These are phyloP conservation scores for Brachionus koreanus DNA, from an alignment of 1,140 invertebrate species.

Conservation along the genomic window DNA sequence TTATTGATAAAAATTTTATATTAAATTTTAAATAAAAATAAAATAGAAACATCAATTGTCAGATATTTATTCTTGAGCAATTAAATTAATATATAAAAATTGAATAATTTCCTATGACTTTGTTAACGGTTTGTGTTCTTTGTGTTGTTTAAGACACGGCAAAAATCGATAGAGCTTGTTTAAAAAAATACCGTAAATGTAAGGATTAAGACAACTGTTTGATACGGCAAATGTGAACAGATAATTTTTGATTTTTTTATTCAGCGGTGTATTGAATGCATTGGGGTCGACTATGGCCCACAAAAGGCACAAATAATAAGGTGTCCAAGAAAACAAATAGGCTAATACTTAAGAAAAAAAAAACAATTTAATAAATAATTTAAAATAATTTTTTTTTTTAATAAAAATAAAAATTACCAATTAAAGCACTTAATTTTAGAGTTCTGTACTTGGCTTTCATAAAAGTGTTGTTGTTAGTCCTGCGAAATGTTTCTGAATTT, in stretches of 20 bases:
- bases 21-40: background rate
- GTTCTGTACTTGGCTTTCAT: slow-evolving; percentile 39
- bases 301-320: slow-evolving; percentile 32
- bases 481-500: background rate
- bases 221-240: slow-evolving; percentile 38
- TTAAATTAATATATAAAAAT: background rate
- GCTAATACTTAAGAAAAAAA: background rate
- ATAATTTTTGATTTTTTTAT: slow-evolving; percentile 33
- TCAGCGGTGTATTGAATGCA: background rate
- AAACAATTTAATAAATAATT: background rate
- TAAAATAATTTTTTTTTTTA: background rate
- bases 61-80: background rate
- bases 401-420: background rate
- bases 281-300: slow-evolving; percentile 33
- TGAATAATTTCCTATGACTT: background rate
- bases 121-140: background rate
- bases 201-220: slow-evolving; percentile 43
- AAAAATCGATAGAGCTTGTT: slow-evolving; percentile 20
- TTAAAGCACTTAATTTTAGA: slow-evolving; percentile 17
- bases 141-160: background rate
- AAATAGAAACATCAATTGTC: background rate
- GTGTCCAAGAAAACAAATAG: slow-evolving; percentile 42
- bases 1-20: background rate
- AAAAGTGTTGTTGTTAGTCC: slow-evolving; percentile 22
- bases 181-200: slow-evolving; percentile 37